These are phyloP conservation scores for Cynoglossus semilaevis DNA, from an alignment of 2,113 vertebrate genomes.

Conservation along the genomic window DNA sequence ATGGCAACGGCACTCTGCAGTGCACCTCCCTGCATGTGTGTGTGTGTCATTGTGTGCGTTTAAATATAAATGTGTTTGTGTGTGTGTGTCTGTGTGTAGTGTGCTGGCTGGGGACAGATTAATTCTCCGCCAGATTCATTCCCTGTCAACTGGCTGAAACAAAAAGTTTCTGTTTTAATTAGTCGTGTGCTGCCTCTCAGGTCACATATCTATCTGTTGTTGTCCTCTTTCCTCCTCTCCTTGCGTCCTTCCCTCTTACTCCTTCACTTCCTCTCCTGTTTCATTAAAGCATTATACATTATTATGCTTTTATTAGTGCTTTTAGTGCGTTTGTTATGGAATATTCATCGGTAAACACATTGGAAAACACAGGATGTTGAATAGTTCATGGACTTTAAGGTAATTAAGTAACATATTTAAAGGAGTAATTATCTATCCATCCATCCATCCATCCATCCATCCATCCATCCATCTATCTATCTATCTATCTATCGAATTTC, in stretches of 20 bases:
- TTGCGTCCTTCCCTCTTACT: background rate
- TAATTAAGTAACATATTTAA: no score
- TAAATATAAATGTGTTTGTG: conserved; percentile 5
- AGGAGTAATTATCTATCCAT: no score
- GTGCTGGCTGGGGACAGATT: conserved; percentile 67
- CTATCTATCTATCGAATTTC: no score
- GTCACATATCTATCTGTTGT: conserved; percentile 59
- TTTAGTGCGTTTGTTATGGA: no score
- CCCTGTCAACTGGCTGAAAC: conserved; percentile 68
- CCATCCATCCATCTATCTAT: no score
- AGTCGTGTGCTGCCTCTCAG: conserved; percentile 66
- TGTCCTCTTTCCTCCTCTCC: conserved; percentile 8
- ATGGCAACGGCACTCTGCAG: conserved; percentile 65
- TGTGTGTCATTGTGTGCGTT: conserved; percentile 10
- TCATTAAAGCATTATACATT: conserved; percentile 77
- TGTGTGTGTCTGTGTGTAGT: conserved; percentile 33
- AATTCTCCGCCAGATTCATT: conserved; percentile 75
- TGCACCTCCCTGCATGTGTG: conserved; percentile 43
- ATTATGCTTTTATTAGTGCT: no score
- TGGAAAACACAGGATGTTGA: no score
- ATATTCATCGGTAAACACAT: no score
- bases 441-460: no score
- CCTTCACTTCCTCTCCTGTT: conserved; percentile 46
- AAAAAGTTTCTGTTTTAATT: conserved; percentile 77
- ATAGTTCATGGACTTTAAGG: no score